Evolutionary conservation across 2,797 vertebrate species (phyloP), one percentile per base, ranked within the genome.

Genomic region (Iguana delicatissima): DNA sequence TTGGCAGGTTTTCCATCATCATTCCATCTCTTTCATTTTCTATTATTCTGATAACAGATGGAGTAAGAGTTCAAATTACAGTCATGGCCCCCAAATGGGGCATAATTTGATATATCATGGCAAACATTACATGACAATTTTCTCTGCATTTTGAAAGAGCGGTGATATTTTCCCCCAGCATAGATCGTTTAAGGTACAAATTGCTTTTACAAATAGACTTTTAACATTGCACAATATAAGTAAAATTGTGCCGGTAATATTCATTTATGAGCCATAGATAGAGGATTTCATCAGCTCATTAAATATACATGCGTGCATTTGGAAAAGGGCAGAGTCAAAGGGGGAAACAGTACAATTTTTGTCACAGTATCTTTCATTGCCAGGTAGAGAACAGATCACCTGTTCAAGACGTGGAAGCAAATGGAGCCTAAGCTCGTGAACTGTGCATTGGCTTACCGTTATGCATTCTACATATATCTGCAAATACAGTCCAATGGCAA

Each of bases 191-290:
- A 14, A 85, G 55, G 89, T 76, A 89, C n/a, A 85, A 72, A 77
- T 77, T 90, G 76, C 77, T 96, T 92, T 94, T 95, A 50, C 26
- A 93, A 85, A 91, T 80, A 4, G 82, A 90, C 80, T 38, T 92
- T 89, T 92, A 88, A 72, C 1, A 24, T 8, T 42, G 24, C 57
- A 24, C 90, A 88, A 86, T 80, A 80, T 88, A 93, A 91, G 80
- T 50, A 85, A 79, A 95, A 86, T 8, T 59, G 72, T 82, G 64
- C 9, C 1, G 90, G 52, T 91, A 1, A 79, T 91, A 69, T 5
- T 85, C 22, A 38, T 84, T 89, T 90, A 92, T 82, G 89, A 86
- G 42, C 77, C 6, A 22, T 9, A 1, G n/a, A 62, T 72, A 42
- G 18, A 90, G 35, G 26, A 7, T 92, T 87, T 92, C 50, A 81